These are phyloP conservation scores for Corythucha ciliata DNA, from an alignment of 2,888 invertebrate genomes.

Conservation along the genomic window DNA sequence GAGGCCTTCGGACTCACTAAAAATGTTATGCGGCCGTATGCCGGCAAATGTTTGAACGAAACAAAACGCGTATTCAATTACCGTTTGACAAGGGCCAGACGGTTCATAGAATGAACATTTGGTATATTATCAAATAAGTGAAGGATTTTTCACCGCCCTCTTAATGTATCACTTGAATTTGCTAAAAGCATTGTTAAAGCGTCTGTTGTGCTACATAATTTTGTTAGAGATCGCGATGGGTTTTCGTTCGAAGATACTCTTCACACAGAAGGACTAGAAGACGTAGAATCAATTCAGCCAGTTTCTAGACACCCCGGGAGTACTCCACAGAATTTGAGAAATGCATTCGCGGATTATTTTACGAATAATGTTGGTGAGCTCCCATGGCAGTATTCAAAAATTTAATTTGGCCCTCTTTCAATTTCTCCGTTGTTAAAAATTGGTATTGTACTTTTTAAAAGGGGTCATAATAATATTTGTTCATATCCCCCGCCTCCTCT, in stretches of 20 bases:
- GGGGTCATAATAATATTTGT: too few species aligned
- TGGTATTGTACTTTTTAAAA: too few species aligned
- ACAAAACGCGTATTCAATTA: constrained; percentile 35
- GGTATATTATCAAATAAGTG: constrained; percentile 38
- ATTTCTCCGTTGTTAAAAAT: too few species aligned
- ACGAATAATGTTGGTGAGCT: too few species aligned
- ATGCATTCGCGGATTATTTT: too few species aligned
- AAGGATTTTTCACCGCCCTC: constrained; percentile 38
- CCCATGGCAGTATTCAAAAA: too few species aligned
- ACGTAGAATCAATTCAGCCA: too few species aligned
- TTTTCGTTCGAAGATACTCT: constrained; percentile 29
- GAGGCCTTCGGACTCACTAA: constrained; percentile 34
- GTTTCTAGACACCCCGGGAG: too few species aligned
- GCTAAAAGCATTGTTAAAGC: constrained; percentile 37
- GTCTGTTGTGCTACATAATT: constrained; percentile 33
- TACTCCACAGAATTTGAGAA: too few species aligned
- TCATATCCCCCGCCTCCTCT: too few species aligned
- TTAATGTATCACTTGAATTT: constrained; percentile 35
- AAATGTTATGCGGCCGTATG: constrained; percentile 33
- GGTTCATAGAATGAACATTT: constrained; percentile 35
- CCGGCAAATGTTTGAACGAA: constrained; percentile 28
- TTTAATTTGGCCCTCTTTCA: too few species aligned
- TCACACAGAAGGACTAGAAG: constrained; percentile 30
- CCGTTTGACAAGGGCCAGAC: constrained; percentile 31
- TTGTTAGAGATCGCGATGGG: constrained; percentile 30